phyloP scores from a whole-genome alignment of 2,888 invertebrate species.

The Ennomos fuscantarius region DNA sequence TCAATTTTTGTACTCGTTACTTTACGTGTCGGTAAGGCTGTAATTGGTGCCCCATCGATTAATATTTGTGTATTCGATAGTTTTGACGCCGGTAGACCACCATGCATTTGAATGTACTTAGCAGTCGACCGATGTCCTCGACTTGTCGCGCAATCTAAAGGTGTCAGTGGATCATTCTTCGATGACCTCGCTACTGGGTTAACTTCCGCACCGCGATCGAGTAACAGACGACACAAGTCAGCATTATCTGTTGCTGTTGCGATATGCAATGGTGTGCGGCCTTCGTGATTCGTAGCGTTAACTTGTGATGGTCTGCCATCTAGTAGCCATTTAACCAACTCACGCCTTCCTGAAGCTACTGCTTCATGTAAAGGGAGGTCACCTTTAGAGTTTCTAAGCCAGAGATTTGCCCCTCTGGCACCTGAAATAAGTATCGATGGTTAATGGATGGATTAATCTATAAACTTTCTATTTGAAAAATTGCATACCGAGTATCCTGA shows the following conservation, averaged over 20 bases:
- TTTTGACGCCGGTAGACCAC: slow-evolving; percentile 92
- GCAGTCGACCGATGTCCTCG: slow-evolving; percentile 95
- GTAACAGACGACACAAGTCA: slow-evolving; percentile 94
- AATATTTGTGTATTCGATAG: slow-evolving; percentile 81
- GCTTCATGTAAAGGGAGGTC: slow-evolving; percentile 99
- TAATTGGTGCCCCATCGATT: slow-evolving; percentile 75
- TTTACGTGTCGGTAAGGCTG: slow-evolving; percentile 73
- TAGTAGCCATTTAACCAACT: slow-evolving; percentile 95
- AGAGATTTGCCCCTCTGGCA: slow-evolving; percentile 92
- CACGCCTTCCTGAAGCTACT: slow-evolving; percentile 95
- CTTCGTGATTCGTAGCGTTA: slow-evolving; percentile 96
- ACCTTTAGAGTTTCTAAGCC: slow-evolving; percentile 96
- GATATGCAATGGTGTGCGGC: slow-evolving; percentile 96
- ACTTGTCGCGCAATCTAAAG: slow-evolving; percentile 95
- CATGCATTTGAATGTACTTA: slow-evolving; percentile 95
- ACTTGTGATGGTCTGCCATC: slow-evolving; percentile 93
- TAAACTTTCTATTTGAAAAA: background rate
- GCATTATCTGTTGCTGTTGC: slow-evolving; percentile 97
- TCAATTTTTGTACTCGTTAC: slow-evolving; percentile 83
- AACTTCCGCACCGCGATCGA: slow-evolving; percentile 93
- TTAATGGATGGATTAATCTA: slow-evolving; percentile 7
- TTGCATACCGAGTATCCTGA: slow-evolving; percentile 87
- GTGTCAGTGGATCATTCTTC: slow-evolving; percentile 94
- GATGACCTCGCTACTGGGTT: slow-evolving; percentile 93
- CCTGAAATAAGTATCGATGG: slow-evolving; percentile 53